Evolutionary conservation across 2,113 vertebrate species (phyloP), one percentile per base, ranked within the genome.

Genomic region (Gobiocypris rarus): DNA sequence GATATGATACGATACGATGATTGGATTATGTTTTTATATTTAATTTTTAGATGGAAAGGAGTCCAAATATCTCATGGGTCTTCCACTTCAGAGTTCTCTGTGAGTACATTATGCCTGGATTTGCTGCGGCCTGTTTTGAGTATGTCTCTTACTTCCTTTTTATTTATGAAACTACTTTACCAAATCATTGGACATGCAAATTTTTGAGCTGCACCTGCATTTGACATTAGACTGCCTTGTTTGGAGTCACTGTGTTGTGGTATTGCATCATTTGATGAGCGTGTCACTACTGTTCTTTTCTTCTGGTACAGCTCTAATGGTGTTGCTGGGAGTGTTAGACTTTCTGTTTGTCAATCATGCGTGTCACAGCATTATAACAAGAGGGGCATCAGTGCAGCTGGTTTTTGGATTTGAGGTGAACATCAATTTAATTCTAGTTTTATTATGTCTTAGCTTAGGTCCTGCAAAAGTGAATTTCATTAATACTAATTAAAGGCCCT

Each of bases 11-110:
- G 26, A 5, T 59, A 2, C 4, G 24, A 10, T 24, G 26, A 11
- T 13, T 52, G 17, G 2, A 54, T 28, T 34, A 11, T 38, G 69
- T 80, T 26, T 80, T 4, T 45, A 5, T 24, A 50, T 26, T 38
- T 54, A 31, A 14, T 86, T 54, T 5, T 3, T 90, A 99, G 98
- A 99, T 99, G 98, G 98, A 99, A 81, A 93, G 98, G 76, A 99
- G 98, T 91, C 98, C 98, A 28, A 98, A 99, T 87, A 99, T 99
- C 89, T 99, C 98, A 0, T 98, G 97, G 96, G 90, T 99, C 34
- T 99, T 99, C 65, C 98, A 99, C 89, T 94, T 98, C 86, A 94
- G 98, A 9, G 98, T 99, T 0, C 89, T 97, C 80, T 98, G 98
- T 98, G 91, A 97, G 98, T 97, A 75, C 43, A 63, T 38, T 58